These are phyloP conservation scores for Erythrolamprus reginae DNA, from an alignment of 2,113 vertebrate genomes.

Conservation along the genomic window DNA sequence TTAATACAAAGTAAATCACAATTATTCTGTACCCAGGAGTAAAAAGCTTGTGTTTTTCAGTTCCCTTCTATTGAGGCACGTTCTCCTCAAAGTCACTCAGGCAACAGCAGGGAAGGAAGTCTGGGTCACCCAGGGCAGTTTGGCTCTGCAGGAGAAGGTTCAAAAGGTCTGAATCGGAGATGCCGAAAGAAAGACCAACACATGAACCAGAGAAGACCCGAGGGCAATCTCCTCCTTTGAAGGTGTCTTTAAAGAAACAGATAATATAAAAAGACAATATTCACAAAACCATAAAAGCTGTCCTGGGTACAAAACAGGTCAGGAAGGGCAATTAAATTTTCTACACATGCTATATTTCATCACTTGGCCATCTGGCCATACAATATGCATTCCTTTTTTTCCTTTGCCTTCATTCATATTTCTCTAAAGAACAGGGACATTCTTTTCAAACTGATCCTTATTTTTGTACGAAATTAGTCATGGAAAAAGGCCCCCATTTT, in stretches of 20 bases:
- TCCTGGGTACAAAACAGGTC: not conserved
- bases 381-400: not conserved
- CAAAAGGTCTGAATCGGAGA: not conserved
- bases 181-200: not conserved
- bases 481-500: not conserved
- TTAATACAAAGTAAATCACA: not conserved
- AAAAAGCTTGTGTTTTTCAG: slow-evolving; percentile 18
- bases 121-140: not conserved
- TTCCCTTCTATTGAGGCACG: slow-evolving; percentile 14
- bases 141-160: not conserved
- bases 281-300: not conserved
- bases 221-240: not conserved
- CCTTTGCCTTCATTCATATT: not conserved
- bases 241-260: not conserved
- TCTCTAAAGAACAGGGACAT: not conserved
- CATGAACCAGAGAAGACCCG: not conserved
- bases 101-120: not conserved
- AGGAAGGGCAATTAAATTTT: not conserved
- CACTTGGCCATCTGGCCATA: not conserved
- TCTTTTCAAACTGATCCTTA: not conserved
- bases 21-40: not conserved
- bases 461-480: not conserved
- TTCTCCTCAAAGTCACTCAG: slow-evolving; percentile 1
- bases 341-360: not conserved
- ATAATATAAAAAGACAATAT: not conserved